These are phyloP conservation scores for Lipotes vexillifer DNA, from an alignment of 2,113 vertebrate species.

Conservation along the genomic window DNA sequence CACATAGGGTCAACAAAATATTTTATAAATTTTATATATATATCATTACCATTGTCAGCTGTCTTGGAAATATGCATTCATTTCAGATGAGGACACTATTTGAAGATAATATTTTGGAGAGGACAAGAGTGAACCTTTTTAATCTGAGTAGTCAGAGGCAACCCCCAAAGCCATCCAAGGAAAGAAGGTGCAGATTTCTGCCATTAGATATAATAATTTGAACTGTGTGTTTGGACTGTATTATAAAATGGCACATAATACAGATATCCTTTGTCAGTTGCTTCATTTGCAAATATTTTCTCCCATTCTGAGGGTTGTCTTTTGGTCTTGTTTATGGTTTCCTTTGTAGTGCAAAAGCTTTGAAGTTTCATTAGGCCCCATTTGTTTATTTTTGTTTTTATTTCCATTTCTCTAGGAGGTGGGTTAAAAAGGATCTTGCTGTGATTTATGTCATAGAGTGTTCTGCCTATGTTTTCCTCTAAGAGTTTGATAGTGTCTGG, in stretches of 20 bases:
- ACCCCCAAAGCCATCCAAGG: neutral
- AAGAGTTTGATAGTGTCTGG: too few species aligned
- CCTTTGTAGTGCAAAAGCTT: too few species aligned
- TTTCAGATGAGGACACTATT: neutral
- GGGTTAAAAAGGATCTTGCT: too few species aligned
- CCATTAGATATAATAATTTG: neutral
- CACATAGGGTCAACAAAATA: neutral
- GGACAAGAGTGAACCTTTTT: neutral
- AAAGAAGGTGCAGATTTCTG: neutral
- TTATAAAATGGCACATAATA: slow-evolving; percentile 5
- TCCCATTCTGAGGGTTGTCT: too few species aligned
- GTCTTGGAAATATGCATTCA: neutral
- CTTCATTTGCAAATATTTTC: too few species aligned
- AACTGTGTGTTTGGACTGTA: neutral
- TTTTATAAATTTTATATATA: neutral
- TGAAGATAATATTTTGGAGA: neutral
- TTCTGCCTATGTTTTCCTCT: too few species aligned
- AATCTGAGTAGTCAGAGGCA: neutral
- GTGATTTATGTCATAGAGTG: too few species aligned
- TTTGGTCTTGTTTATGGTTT: too few species aligned
- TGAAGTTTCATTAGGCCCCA: too few species aligned
- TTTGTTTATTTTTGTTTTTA: too few species aligned
- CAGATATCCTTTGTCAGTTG: neutral
- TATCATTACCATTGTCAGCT: neutral
- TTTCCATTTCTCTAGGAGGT: too few species aligned